Percentiles rank a stretch among this genome's conserved stretches.
phyloP scores from a whole-genome alignment of 2,888 invertebrate genomes.

The Lottia gigantea region DNA sequence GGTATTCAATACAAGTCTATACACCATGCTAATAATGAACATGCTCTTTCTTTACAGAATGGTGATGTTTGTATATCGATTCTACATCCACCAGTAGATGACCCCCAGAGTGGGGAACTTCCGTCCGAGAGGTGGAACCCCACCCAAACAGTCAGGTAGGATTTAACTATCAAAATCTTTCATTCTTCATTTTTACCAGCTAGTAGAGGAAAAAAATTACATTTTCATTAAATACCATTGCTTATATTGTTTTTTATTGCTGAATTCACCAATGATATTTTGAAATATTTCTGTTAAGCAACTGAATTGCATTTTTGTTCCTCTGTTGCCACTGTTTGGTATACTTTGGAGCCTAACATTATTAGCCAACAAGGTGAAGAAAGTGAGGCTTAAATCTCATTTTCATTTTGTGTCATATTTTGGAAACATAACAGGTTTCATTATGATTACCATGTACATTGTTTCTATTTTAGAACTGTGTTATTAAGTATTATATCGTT shows the following conservation, averaged over 20 bases:
- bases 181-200: not conserved
- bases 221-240: too few relatives aligned
- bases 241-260: too few relatives aligned
- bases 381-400: too few relatives aligned
- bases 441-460: too few relatives aligned
- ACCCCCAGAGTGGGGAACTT: constrained; percentile 98
- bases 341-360: too few relatives aligned
- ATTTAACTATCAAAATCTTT: not conserved
- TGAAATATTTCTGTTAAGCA: too few relatives aligned
- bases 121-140: constrained; percentile 99
- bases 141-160: constrained; percentile 88
- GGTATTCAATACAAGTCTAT: constrained; percentile 9
- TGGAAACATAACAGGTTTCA: too few relatives aligned
- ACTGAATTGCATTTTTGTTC: too few relatives aligned
- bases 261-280: too few relatives aligned
- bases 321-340: too few relatives aligned
- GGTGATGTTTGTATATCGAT: constrained; percentile 99
- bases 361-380: too few relatives aligned
- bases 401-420: not conserved
- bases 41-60: constrained; percentile 76
- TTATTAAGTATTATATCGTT: constrained; percentile 97
- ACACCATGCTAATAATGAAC: not conserved
- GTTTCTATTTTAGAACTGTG: constrained; percentile 83
- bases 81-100: constrained; percentile 98
- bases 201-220: too few relatives aligned